These are phyloP conservation scores for Ligdia adustata DNA, from an alignment of 2,888 invertebrate species.

Conservation along the genomic window DNA sequence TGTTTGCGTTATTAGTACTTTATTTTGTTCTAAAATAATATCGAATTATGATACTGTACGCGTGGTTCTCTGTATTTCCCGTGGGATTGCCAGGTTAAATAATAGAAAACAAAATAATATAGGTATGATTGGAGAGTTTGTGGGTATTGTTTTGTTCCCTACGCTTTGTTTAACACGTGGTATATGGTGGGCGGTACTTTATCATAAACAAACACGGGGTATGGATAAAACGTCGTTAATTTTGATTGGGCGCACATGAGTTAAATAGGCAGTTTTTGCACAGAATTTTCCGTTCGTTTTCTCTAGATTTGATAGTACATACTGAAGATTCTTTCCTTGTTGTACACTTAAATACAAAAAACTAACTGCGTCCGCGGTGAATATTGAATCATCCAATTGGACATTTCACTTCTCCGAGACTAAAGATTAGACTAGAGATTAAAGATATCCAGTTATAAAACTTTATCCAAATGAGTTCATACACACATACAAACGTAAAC, in stretches of 20 bases:
- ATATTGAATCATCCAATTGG: too few relatives aligned
- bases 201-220: slow-evolving; percentile 13
- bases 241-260: slow-evolving; percentile 4
- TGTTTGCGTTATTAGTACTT: too few relatives aligned
- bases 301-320: background rate
- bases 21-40: too few relatives aligned
- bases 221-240: too few relatives aligned
- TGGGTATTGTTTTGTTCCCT: slow-evolving; percentile 23
- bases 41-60: too few relatives aligned
- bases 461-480: too few relatives aligned
- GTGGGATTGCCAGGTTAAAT: slow-evolving; percentile 27
- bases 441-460: too few relatives aligned
- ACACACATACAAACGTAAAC: too few relatives aligned
- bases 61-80: slow-evolving; percentile 28
- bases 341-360: too few relatives aligned
- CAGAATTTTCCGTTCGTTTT: background rate
- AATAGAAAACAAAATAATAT: slow-evolving; percentile 28
- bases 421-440: too few relatives aligned
- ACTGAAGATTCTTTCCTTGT: background rate
- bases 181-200: slow-evolving; percentile 3
- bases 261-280: background rate
- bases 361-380: too few relatives aligned
- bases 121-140: slow-evolving; percentile 25
- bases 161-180: slow-evolving; percentile 15
- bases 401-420: too few relatives aligned